phyloP scores from a whole-genome alignment of 2,113 vertebrate species.

The Albula goreensis region DNA sequence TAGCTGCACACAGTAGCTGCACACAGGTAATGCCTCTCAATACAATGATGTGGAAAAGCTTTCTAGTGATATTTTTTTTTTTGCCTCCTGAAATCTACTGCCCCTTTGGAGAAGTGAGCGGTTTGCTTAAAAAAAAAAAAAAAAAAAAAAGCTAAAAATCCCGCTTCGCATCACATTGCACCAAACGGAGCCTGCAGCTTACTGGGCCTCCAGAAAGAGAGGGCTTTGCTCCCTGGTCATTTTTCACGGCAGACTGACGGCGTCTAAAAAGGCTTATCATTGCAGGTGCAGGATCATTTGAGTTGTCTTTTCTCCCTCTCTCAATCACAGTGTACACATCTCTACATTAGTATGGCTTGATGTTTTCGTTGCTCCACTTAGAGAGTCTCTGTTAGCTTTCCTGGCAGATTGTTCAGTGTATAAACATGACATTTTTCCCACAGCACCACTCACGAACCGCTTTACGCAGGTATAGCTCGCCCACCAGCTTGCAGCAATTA shows the following conservation, averaged over 20 bases:
- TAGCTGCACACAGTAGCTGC: not conserved
- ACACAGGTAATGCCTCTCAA: not conserved
- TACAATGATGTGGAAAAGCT: not conserved
- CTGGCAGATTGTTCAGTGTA: not conserved
- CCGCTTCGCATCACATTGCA: not conserved
- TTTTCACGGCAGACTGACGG: not conserved
- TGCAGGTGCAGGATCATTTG: too few species aligned
- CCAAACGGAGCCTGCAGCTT: too few species aligned
- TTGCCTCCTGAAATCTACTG: too few species aligned
- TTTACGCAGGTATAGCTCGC: not conserved
- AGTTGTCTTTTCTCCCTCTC: not conserved
- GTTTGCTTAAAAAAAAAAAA: too few species aligned
- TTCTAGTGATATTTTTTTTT: not conserved
- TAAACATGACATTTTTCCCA: not conserved
- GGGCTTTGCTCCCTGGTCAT: not conserved
- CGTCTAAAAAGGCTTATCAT: not conserved
- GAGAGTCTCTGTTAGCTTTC: not conserved
- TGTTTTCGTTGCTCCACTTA: not conserved
- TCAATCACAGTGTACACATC: not conserved
- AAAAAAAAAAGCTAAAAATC: too few species aligned
- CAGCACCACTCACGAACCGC: too few species aligned
- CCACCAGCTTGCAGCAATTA: not conserved
- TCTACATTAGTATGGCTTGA: not conserved
- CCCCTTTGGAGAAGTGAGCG: too few species aligned
- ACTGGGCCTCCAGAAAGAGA: not conserved